Evolutionary conservation across 2,888 invertebrate species (phyloP).

Genomic region (Suillia variegata): DNA sequence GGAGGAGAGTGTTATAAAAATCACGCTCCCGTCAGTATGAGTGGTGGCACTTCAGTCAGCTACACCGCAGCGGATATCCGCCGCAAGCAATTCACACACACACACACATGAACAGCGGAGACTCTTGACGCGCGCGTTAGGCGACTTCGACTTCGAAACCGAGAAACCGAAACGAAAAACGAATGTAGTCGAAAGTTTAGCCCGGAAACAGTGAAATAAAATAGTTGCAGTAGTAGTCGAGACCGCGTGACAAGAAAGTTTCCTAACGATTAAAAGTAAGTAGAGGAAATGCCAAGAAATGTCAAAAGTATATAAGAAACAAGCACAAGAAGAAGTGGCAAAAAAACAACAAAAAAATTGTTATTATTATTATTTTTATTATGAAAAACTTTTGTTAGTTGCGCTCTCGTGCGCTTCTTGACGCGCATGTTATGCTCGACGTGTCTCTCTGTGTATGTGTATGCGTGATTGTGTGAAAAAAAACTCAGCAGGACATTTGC

Average conservation of each 20-base stretch:
- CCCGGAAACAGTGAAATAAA: conserved; percentile 7
- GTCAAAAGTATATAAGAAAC: neutral
- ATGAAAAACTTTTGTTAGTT: conserved; percentile 9
- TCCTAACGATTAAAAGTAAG: neutral
- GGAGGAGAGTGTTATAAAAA: no score
- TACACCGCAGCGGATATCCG: conserved; percentile 22
- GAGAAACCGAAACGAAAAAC: no score
- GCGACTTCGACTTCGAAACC: no score
- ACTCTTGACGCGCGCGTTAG: no score
- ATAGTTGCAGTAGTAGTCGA: neutral
- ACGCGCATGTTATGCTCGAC: no score
- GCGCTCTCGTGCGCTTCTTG: neutral
- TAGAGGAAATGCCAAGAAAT: conserved; percentile 10
- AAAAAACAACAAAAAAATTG: neutral
- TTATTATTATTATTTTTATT: neutral
- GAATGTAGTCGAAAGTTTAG: conserved; percentile 23
- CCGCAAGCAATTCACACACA: conserved; percentile 24
- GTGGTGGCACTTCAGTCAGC: neutral
- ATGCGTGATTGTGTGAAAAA: neutral
- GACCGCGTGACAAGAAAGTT: neutral
- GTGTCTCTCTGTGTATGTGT: neutral
- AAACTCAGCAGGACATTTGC: neutral
- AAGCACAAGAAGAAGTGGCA: conserved; percentile 3
- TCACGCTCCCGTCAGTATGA: no score
- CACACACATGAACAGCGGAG: neutral